phyloP scores from a whole-genome alignment of 2,888 invertebrate genomes.

The Mallateleia sp. region DNA sequence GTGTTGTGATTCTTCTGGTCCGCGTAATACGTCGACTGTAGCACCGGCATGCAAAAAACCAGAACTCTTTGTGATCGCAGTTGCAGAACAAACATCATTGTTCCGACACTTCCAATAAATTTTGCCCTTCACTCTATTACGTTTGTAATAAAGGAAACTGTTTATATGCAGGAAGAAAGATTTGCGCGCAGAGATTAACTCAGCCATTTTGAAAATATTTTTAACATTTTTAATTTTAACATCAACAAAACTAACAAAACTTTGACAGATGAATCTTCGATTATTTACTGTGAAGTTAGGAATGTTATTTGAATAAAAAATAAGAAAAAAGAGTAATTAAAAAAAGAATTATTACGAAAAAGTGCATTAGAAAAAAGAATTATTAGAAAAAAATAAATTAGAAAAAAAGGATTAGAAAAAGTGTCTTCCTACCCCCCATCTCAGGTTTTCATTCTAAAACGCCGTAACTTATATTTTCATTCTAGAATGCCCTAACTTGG shows the following conservation, averaged over 20 bases:
- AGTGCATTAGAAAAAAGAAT: neutral
- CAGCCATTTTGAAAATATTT: neutral
- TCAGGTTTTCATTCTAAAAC: no score
- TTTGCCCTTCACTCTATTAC: neutral
- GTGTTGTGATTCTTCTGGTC: no score
- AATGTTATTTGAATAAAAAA: neutral
- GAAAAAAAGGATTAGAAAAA: neutral
- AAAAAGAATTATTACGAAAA: neutral
- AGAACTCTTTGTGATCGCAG: no score
- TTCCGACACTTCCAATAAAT: neutral
- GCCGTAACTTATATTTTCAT: no score
- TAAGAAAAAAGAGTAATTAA: neutral
- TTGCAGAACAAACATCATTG: no score
- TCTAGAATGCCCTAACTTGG: no score
- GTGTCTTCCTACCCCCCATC: neutral
- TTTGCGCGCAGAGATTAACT: neutral
- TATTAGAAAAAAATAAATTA: neutral
- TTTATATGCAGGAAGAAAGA: neutral
- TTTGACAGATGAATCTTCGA: no score
- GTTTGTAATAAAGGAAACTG: neutral
- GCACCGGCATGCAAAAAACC: no score
- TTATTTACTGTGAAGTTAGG: neutral
- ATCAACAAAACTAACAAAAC: no score
- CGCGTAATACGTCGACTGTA: no score
- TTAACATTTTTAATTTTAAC: no score